phyloP scores from a whole-genome alignment of 2,888 invertebrate genomes.

The Amaurobius ferox region DNA sequence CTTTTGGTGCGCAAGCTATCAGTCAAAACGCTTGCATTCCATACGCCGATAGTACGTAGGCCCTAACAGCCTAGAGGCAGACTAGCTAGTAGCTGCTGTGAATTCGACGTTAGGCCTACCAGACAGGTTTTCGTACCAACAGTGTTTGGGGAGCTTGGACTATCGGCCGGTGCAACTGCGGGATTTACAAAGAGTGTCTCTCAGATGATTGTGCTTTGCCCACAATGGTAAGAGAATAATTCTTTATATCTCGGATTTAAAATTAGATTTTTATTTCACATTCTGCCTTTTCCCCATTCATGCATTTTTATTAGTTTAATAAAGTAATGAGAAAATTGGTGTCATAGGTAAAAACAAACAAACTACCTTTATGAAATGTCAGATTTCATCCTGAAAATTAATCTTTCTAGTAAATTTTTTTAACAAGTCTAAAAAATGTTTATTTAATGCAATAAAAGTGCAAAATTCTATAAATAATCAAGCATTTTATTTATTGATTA shows the following conservation, averaged over 20 bases:
- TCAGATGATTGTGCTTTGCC: constrained; percentile 25
- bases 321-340: no score
- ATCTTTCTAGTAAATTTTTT: no score
- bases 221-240: constrained; percentile 6
- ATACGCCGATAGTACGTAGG: constrained; percentile 57
- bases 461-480: no score
- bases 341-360: no score
- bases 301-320: no score
- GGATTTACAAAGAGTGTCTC: constrained; percentile 24
- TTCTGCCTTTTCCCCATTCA: no score
- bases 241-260: neutral
- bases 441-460: no score
- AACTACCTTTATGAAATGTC: no score
- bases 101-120: constrained; percentile 66
- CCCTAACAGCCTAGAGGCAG: constrained; percentile 67
- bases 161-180: constrained; percentile 44
- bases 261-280: no score
- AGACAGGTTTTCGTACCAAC: constrained; percentile 65
- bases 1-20: constrained; percentile 2
- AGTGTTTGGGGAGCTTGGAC: constrained; percentile 37
- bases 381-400: no score
- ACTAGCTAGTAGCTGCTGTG: constrained; percentile 52
- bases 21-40: constrained; percentile 34
- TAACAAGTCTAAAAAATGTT: no score
- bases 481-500: no score